Percentiles rank a stretch among this genome's conserved stretches.
phyloP scores from a whole-genome alignment of 2,113 vertebrate species.

The Nothobranchius kuhntae region DNA sequence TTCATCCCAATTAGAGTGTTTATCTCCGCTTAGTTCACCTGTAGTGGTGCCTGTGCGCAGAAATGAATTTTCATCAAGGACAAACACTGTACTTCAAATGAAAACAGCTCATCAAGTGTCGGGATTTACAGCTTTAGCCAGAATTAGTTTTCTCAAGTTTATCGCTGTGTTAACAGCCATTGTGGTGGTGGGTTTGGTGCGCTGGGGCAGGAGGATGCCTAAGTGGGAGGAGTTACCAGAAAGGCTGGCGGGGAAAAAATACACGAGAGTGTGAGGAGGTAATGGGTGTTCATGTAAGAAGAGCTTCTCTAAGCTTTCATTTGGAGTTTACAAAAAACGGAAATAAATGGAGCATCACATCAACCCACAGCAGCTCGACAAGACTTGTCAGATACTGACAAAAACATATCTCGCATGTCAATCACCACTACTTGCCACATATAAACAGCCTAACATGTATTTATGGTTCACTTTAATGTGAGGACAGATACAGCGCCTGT shows the following conservation, averaged over 20 bases:
- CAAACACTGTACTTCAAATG: constrained; percentile 71
- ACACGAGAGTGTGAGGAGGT: constrained; percentile 15
- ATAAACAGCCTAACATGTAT: constrained; percentile 20
- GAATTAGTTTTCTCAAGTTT: constrained; percentile 70
- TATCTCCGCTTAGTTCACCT: constrained; percentile 77
- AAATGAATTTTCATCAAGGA: constrained; percentile 79
- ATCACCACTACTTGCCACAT: constrained; percentile 21
- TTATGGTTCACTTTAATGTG: constrained; percentile 28
- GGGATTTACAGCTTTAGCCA: constrained; percentile 72
- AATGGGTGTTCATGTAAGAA: constrained; percentile 57
- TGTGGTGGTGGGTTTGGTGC: constrained; percentile 10
- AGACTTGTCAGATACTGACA: constrained; percentile 38
- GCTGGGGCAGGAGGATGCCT: constrained; percentile 9
- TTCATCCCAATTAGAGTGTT: constrained; percentile 80
- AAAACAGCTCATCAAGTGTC: constrained; percentile 66
- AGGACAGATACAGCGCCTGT: constrained; percentile 4
- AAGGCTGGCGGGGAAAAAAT: constrained; percentile 11
- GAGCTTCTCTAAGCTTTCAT: constrained; percentile 59
- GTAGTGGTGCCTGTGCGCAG: constrained; percentile 65
- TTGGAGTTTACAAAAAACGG: constrained; percentile 49
- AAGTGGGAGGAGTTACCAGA: constrained; percentile 20
- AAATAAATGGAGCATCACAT: constrained; percentile 54
- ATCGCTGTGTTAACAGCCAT: constrained; percentile 61
- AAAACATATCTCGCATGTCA: constrained; percentile 34
- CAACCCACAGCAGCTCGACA: constrained; percentile 37